phyloP scores from a whole-genome alignment of 2,888 invertebrate species.

The Eupeodes luniger region DNA sequence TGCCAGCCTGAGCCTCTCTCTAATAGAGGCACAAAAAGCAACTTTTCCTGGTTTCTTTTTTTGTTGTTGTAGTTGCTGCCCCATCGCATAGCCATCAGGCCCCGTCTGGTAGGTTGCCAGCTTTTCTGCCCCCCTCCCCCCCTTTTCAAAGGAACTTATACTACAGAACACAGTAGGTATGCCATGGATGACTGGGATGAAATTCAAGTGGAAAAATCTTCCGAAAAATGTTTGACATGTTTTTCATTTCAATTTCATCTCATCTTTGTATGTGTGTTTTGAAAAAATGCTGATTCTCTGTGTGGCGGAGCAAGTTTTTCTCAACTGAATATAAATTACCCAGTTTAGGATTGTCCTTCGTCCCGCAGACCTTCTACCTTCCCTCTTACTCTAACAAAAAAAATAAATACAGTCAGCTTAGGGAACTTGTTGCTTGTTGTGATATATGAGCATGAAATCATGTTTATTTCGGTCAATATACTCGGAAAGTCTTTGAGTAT shows the following conservation, averaged over 20 bases:
- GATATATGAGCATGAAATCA: slow-evolving; percentile 69
- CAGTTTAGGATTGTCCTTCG: slow-evolving; percentile 1
- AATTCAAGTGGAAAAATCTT: slow-evolving; percentile 43
- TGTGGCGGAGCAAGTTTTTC: slow-evolving; percentile 25
- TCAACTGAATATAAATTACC: slow-evolving; percentile 59
- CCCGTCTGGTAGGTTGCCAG: neutral
- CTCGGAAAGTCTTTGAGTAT: slow-evolving; percentile 42
- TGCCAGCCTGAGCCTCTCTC: neutral
- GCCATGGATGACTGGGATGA: neutral
- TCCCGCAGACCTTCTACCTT: neutral
- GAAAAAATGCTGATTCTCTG: slow-evolving; percentile 51
- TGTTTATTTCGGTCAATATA: slow-evolving; percentile 74
- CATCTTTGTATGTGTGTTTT: slow-evolving; percentile 18
- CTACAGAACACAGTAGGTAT: no score
- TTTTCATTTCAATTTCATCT: slow-evolving; percentile 70
- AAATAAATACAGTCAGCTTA: slow-evolving; percentile 20
- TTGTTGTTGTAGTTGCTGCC: neutral
- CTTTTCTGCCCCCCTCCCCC: neutral
- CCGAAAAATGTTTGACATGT: slow-evolving; percentile 64
- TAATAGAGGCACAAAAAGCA: slow-evolving; percentile 10
- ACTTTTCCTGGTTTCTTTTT: neutral
- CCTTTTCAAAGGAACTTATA: no score
- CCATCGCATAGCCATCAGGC: neutral
- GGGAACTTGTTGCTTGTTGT: slow-evolving; percentile 66
- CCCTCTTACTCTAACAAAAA: no score